Evolutionary conservation across 2,113 vertebrate genomes (phyloP), one percentile per base, ranked within the genome.

Genomic region (Forbesichthys papilliferus): DNA sequence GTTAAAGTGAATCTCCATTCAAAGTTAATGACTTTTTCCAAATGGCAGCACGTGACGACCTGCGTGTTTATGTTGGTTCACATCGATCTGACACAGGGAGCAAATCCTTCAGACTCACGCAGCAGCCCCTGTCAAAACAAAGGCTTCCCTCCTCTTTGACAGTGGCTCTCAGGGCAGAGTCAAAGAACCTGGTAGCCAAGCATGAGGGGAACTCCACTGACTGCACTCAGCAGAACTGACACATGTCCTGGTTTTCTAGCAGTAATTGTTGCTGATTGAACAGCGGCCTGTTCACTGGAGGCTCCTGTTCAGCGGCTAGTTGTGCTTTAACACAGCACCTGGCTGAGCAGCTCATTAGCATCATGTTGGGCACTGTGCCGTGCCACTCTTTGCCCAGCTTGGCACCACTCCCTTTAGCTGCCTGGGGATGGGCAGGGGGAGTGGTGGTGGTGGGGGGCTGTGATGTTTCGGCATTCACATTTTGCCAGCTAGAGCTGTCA

Each of bases 381-480:
- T 12, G 33, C 63, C 64, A 69, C 66, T 71, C 73, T 75, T n/a
- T 77, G 71, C 81, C 58, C 79, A 82, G 78, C 70, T 68, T 73
- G 11, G 57, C 27, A 59, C 8, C 20, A 12, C 27, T 5, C 69
- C 77, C 18, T 77, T 46, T 73, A 78, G 81, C 79, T 77, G 66
- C 67, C 47, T 54, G 68, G 46, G 1, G 27, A 27, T 27, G 27
- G 27, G 27, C 27, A 3, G 27, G 27, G 27, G 27, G 27, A 27
- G 27, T 27, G 2, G 27, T 27, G 27, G 27, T 27, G 27, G 27
- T 27, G 27, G 27, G 27, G 53, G 70, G 68, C 77, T 75, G 71
- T 77, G 71, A 71, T 80, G 64, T 79, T 84, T 86, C 85, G 84
- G 84, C 79, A 77, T 75, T 78, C 82, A 82, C 78, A 82, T 78